phyloP scores from a whole-genome alignment of 37 sponge, comb jelly and placozoan species.

The Aphrocallistes beatrix region DNA sequence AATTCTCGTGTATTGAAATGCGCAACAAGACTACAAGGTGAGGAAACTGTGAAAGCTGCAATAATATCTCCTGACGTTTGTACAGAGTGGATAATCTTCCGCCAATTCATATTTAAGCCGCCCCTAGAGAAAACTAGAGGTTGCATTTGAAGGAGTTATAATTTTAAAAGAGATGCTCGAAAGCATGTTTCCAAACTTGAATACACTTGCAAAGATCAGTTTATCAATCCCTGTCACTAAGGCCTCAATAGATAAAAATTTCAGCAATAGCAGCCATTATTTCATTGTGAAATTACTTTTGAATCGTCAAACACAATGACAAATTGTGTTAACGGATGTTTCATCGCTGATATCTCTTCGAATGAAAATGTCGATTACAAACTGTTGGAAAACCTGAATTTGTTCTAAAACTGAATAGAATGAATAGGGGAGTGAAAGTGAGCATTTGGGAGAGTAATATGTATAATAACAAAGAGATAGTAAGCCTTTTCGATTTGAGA shows the following conservation, averaged over 20 bases:
- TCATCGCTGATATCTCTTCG: too few relatives aligned
- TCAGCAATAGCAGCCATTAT: too few relatives aligned
- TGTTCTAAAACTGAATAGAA: too few relatives aligned
- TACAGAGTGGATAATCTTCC: not conserved
- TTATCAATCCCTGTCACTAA: not conserved
- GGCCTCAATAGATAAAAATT: not conserved
- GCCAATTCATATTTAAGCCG: not conserved
- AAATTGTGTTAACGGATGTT: too few relatives aligned
- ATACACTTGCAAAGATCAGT: not conserved
- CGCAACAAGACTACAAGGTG: not conserved
- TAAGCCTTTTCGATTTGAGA: too few relatives aligned
- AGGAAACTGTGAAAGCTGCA: not conserved
- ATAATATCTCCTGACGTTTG: not conserved
- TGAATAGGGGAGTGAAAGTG: too few relatives aligned
- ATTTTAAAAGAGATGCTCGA: not conserved
- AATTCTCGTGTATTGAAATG: not conserved
- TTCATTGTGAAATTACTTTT: too few relatives aligned
- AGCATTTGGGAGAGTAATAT: too few relatives aligned
- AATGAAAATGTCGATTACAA: too few relatives aligned
- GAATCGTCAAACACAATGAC: too few relatives aligned
- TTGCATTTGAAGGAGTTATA: not conserved
- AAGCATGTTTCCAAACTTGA: not conserved
- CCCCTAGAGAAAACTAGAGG: not conserved
- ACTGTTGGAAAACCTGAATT: too few relatives aligned
- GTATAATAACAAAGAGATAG: too few relatives aligned